A percentile compares a stretch with the other conserved stretches of the same genome.
These are phyloP conservation scores for Drosophila crucigera DNA, from an alignment of 2,888 invertebrate species.

Conservation along the genomic window DNA sequence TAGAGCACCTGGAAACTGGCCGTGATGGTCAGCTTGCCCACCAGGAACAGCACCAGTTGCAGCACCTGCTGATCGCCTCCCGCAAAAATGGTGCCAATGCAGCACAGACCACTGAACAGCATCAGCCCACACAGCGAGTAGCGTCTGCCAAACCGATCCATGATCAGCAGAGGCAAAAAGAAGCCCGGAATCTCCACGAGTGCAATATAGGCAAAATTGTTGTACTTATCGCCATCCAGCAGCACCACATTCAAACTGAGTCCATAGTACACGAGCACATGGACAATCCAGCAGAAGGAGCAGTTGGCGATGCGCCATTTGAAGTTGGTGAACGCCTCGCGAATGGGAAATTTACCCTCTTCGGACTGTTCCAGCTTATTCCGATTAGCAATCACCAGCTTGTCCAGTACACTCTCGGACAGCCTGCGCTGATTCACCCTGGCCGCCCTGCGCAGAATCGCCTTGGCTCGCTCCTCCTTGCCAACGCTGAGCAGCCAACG, in stretches of 20 bases:
- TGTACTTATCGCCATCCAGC: constrained; percentile 90
- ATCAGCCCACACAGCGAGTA: constrained; percentile 88
- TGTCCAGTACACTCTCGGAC: constrained; percentile 86
- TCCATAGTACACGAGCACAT: constrained; percentile 92
- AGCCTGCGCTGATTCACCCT: constrained; percentile 88
- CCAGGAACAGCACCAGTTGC: constrained; percentile 85
- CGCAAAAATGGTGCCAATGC: constrained; percentile 81
- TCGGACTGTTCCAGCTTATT: constrained; percentile 72
- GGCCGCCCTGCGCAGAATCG: constrained; percentile 88
- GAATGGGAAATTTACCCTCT: constrained; percentile 82
- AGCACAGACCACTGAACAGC: constrained; percentile 87
- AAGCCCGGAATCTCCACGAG: constrained; percentile 91
- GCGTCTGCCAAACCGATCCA: constrained; percentile 89
- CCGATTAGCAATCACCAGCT: constrained; percentile 77
- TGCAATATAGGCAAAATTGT: constrained; percentile 89
- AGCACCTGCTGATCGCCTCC: constrained; percentile 57
- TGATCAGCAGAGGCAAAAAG: constrained; percentile 87
- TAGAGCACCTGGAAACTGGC: constrained; percentile 89
- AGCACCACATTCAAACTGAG: constrained; percentile 91
- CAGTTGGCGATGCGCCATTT: constrained; percentile 86
- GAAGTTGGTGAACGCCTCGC: constrained; percentile 79
- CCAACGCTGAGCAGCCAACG: constrained; percentile 91
- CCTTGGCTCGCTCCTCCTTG: constrained; percentile 87
- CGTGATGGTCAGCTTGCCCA: constrained; percentile 89
- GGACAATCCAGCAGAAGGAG: constrained; percentile 92